phyloP scores from a whole-genome alignment of 2,113 vertebrate genomes.

The Gallinago jamesoni region DNA sequence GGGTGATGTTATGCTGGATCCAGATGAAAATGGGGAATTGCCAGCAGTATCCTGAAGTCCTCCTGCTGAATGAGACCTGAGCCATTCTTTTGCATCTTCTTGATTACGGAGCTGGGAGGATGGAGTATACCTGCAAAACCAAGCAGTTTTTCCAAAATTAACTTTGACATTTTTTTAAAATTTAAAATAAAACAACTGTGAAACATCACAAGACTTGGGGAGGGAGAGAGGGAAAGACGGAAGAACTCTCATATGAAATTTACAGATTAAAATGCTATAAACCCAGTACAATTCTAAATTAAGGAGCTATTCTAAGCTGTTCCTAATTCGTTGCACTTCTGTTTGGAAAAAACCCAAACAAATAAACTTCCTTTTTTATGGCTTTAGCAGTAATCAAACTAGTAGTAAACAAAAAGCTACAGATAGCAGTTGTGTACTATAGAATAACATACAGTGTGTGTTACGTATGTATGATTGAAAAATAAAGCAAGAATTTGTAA shows the following conservation, averaged over 20 bases:
- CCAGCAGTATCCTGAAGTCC: constrained; percentile 90
- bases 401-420: neutral
- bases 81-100: constrained; percentile 95
- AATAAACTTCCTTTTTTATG: neutral
- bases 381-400: neutral
- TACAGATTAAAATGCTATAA: neutral
- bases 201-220: neutral
- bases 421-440: neutral
- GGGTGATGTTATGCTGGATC: constrained; percentile 93
- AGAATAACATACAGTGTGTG: neutral
- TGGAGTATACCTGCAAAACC: constrained; percentile 85
- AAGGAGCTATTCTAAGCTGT: neutral
- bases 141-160: neutral
- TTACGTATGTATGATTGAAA: neutral
- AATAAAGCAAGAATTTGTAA: neutral
- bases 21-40: constrained; percentile 93
- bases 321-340: neutral
- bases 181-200: neutral
- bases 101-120: constrained; percentile 89
- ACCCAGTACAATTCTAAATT: neutral
- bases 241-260: neutral
- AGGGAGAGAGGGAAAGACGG: neutral
- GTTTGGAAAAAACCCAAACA: neutral
- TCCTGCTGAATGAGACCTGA: constrained; percentile 91
- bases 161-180: neutral